Percentiles rank a stretch among this genome's conserved stretches.
Conservation (phyloP, 2,797 vertebrate genomes). For the Oreortyx pictus region DNA sequence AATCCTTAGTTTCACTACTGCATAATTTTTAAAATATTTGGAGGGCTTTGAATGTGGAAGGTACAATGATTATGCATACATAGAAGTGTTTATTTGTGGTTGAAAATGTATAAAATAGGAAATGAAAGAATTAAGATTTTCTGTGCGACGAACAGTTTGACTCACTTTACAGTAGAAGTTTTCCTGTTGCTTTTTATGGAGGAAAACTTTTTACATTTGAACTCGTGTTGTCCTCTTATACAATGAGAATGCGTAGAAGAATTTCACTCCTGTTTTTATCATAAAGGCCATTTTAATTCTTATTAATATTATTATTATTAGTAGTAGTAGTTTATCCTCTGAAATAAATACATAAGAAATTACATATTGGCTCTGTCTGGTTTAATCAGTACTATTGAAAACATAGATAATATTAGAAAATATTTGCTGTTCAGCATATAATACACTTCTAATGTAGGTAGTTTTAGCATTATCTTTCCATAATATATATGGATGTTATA, state of each 20-base stretch:
- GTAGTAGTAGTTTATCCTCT: no score
- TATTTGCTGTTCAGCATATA: background rate
- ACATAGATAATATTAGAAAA: background rate
- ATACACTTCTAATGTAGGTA: background rate
- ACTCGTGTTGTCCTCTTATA: background rate
- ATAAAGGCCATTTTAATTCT: background rate
- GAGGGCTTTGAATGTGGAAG: background rate
- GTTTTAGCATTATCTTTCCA: background rate
- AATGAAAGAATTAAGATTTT: background rate
- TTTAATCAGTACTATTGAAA: background rate
- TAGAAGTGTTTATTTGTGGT: fast-evolving
- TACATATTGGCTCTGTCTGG: background rate
- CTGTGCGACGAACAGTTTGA: background rate
- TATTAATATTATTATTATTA: no score
- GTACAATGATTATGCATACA: background rate
- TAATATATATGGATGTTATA: background rate
- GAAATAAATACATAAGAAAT: background rate
- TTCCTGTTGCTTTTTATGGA: background rate
- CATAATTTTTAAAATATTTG: background rate
- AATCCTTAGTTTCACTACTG: background rate
- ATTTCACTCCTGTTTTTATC: background rate
- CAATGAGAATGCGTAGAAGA: background rate
- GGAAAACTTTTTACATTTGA: fast-evolving
- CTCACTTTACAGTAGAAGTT: background rate
- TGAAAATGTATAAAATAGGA: background rate